phyloP scores from a whole-genome alignment of 1,140 invertebrate genomes.

The Zaprionus ghesquierei region DNA sequence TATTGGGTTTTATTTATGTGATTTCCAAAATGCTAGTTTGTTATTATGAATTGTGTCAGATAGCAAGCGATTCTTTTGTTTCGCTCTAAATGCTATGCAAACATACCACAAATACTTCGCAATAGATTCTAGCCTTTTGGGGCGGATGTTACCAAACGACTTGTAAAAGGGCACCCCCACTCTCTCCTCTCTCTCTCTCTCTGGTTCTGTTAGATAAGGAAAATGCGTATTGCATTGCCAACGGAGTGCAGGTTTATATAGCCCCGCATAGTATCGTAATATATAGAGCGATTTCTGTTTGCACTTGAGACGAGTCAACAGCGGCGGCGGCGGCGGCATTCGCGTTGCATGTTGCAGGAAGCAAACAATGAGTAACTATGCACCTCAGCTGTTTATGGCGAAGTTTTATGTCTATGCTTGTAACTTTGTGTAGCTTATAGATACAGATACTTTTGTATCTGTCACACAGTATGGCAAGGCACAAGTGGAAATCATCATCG shows the following conservation, averaged over 20 bases:
- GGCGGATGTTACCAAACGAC: conserved; percentile 36
- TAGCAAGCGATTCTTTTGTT: conserved; percentile 5
- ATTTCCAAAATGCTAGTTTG: neutral
- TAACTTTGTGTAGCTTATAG: conserved; percentile 21
- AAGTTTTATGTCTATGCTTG: conserved; percentile 10
- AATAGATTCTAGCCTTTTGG: conserved; percentile 26
- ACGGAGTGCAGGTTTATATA: conserved; percentile 20
- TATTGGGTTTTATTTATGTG: neutral
- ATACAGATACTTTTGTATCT: conserved; percentile 23
- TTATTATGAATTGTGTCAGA: conserved; percentile 5
- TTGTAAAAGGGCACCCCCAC: neutral
- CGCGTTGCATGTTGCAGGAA: conserved; percentile 71
- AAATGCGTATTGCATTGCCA: conserved; percentile 72
- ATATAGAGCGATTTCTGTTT: conserved; percentile 58
- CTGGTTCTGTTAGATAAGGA: conserved; percentile 43
- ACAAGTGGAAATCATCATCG: conserved; percentile 60
- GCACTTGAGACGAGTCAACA: conserved; percentile 35
- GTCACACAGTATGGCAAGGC: conserved; percentile 14
- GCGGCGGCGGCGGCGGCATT: conserved; percentile 27
- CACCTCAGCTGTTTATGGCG: conserved; percentile 45
- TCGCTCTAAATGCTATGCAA: conserved; percentile 12
- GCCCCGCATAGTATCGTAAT: conserved; percentile 1
- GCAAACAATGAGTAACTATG: conserved; percentile 74
- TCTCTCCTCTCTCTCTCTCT: too few relatives aligned
- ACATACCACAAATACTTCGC: conserved; percentile 23